A percentile compares a stretch with the other conserved stretches of the same genome.
These are phyloP conservation scores for Holothuria leucospilota DNA, from an alignment of 53 echinoderm and acorn worm genomes.

Conservation along the genomic window DNA sequence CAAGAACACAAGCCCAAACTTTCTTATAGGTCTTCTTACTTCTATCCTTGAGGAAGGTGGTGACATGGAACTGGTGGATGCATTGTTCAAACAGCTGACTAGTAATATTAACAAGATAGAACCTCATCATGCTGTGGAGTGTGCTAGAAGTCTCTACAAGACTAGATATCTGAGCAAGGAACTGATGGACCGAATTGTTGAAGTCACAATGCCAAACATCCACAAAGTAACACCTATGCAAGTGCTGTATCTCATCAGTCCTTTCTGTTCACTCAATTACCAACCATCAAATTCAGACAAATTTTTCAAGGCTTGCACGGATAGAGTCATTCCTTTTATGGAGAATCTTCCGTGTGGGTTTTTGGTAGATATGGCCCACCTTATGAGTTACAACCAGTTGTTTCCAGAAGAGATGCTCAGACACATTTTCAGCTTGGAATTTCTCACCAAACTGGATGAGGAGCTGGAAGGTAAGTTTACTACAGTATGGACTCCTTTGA, in stretches of 20 bases:
- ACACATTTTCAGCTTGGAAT: slow-evolving; percentile 88
- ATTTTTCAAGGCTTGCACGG: slow-evolving; percentile 78
- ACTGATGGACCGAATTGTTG: slow-evolving; percentile 80
- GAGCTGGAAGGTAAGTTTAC: slow-evolving; percentile 78
- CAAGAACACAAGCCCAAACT: slow-evolving; percentile 73
- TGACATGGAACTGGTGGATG: slow-evolving; percentile 72
- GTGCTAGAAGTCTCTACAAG: slow-evolving; percentile 69
- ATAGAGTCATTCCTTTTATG: slow-evolving; percentile 75
- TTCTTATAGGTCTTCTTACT: slow-evolving; percentile 76
- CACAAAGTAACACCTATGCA: slow-evolving; percentile 80
- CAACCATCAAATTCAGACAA: slow-evolving; percentile 65
- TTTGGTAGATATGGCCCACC: slow-evolving; percentile 79
- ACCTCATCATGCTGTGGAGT: slow-evolving; percentile 81
- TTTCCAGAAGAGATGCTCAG: slow-evolving; percentile 80
- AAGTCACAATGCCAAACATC: slow-evolving; percentile 64
- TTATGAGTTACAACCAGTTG: slow-evolving; percentile 73
- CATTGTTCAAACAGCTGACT: slow-evolving; percentile 71
- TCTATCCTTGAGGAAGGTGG: slow-evolving; percentile 70
- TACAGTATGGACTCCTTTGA: too few species aligned
- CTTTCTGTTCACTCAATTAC: slow-evolving; percentile 85
- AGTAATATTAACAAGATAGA: slow-evolving; percentile 66
- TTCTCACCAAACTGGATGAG: slow-evolving; percentile 89
- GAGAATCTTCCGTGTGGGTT: slow-evolving; percentile 77
- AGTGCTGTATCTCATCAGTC: slow-evolving; percentile 71
- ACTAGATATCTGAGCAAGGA: slow-evolving; percentile 76